Evolutionary conservation across 1,140 invertebrate genomes (phyloP).

Genomic region (Leptopilina boulardi): DNA sequence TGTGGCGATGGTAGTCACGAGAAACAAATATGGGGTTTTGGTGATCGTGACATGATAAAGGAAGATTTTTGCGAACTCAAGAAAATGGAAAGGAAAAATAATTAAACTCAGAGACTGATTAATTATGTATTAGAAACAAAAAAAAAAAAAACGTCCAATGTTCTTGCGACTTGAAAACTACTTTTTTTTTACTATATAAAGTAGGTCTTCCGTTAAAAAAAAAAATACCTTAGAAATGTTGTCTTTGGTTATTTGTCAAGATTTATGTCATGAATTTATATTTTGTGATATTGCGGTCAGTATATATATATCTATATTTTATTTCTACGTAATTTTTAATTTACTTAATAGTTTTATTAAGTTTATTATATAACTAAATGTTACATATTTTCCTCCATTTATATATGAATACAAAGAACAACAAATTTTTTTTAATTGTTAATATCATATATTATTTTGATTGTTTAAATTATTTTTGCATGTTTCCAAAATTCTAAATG

Average conservation of each 20-base stretch:
- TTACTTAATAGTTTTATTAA: too few relatives aligned
- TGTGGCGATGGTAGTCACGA: conserved; percentile 81
- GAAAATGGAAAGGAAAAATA: conserved; percentile 66
- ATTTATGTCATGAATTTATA: neutral
- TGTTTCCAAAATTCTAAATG: too few relatives aligned
- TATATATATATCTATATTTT: neutral
- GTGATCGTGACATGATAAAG: conserved; percentile 75
- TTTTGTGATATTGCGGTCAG: conserved; percentile 4
- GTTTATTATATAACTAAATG: too few relatives aligned
- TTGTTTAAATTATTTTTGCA: too few relatives aligned
- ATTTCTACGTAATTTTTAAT: neutral
- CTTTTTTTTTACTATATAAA: neutral
- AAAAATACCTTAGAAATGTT: neutral
- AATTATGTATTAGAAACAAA: neutral
- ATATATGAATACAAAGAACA: too few relatives aligned
- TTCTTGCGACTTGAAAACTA: neutral
- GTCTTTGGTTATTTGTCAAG: neutral
- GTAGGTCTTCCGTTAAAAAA: neutral
- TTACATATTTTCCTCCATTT: too few relatives aligned
- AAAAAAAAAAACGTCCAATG: neutral
- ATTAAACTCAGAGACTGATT: neutral
- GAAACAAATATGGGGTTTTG: conserved; percentile 78
- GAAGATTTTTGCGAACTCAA: conserved; percentile 77
- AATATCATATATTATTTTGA: too few relatives aligned
- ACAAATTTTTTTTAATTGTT: too few relatives aligned